Conservation (phyloP, 2,888 invertebrate genomes). For the Ellobium chinense region DNA sequence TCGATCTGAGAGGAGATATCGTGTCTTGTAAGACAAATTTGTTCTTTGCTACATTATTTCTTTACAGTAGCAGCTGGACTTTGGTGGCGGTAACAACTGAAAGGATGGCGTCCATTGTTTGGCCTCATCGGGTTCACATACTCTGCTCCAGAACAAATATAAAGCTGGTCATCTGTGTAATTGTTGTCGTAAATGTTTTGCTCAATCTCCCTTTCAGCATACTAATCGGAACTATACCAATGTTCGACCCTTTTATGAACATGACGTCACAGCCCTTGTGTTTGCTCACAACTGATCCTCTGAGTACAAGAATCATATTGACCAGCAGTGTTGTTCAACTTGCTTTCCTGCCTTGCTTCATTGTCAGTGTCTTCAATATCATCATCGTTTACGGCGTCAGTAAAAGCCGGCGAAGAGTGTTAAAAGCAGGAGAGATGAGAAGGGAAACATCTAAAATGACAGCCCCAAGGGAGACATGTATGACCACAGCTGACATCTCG, state of each 20-base stretch:
- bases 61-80: constrained; percentile 14
- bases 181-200: no score
- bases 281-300: background rate
- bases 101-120: background rate
- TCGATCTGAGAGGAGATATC: background rate
- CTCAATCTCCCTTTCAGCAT: no score
- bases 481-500: no score
- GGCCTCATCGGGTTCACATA: background rate
- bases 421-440: background rate
- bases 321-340: no score
- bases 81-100: background rate
- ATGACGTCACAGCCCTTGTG: background rate
- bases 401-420: background rate
- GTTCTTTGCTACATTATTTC: background rate
- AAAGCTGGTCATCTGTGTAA: no score
- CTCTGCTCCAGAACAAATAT: background rate
- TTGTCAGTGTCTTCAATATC: background rate
- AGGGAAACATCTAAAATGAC: no score
- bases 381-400: background rate
- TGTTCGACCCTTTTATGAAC: background rate
- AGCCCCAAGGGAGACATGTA: no score
- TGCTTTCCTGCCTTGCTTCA: background rate
- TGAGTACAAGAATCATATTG: no score
- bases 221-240: background rate
- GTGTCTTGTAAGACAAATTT: background rate